A percentile compares a stretch with the other conserved stretches of the same genome.
phyloP scores from a whole-genome alignment of 2,113 vertebrate genomes.

The Egretta garzetta region DNA sequence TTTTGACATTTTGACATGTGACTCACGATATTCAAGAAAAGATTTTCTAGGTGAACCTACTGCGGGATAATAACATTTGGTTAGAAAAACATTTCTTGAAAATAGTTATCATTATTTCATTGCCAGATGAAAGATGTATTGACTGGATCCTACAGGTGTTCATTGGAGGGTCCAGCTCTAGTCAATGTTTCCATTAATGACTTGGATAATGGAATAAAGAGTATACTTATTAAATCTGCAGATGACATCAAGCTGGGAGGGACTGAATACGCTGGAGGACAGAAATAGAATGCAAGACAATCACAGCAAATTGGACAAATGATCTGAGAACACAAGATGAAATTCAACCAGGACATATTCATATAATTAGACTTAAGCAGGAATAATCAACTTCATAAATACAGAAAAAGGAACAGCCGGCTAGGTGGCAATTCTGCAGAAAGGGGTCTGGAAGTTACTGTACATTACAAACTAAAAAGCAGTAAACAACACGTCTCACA shows the following conservation, averaged over 20 bases:
- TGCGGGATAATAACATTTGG: neutral
- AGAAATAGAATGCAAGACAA: conserved; percentile 22
- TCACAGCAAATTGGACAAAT: conserved; percentile 46
- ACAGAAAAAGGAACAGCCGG: neutral
- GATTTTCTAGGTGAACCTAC: neutral
- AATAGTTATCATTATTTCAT: conserved; percentile 6
- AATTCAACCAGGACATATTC: conserved; percentile 26
- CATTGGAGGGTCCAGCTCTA: neutral
- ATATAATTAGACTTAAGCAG: conserved; percentile 34
- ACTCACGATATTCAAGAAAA: neutral
- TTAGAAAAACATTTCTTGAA: conserved; percentile 32
- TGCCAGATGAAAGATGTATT: neutral
- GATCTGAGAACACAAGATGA: conserved; percentile 15
- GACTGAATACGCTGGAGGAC: neutral
- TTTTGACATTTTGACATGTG: conserved; percentile 11
- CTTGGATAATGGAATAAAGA: conserved; percentile 15
- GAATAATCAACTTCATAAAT: conserved; percentile 26
- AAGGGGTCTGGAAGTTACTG: neutral
- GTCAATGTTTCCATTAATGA: conserved; percentile 22
- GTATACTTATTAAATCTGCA: conserved; percentile 31
- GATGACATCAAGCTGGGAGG: conserved; percentile 15
- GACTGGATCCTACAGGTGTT: conserved; percentile 8
- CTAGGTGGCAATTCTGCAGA: neutral
- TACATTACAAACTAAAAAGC: neutral
- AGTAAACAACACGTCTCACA: neutral